Base-by-base conservation (phyloP, 2,888 invertebrate genomes). In the Leucoptera coffeella region DNA sequence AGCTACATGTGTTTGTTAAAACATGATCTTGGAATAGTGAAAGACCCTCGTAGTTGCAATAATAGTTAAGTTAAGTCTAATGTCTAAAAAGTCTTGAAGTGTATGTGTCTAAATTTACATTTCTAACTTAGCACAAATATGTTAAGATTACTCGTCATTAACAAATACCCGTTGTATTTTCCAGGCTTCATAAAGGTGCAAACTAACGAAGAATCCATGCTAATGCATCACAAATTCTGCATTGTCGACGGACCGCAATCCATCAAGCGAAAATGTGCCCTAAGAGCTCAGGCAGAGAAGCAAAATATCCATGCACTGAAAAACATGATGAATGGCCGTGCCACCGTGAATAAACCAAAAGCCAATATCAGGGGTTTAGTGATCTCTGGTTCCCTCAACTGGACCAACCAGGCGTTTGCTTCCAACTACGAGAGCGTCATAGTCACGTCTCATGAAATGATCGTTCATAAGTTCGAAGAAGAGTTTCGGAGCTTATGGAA, bases 191-290 rank as follows among this genome's bases (percentile, higher is more conserved):
- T 69, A 30, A 51, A 64, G 40, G 64, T 69, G 29, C 69, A 69
- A 38, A 62, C 57, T 12, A 67, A 58, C 32, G 62, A 58, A 27
- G 61, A 61, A 29, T 54, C 73, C 1, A 75, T 65, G 40, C 53
- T 82, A 35, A 85, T 89, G 85, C 89, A 90, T 45, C 86, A 90
- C 49, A 90, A 89, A 49, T 86, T 85, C 59, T 78, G 75, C 31
- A 51, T 86, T 23, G 56, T 85, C 33, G 86, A 87, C 45, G 65
- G 67, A 31, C 61, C 65, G 22, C 57, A 50, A 41, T 65, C 69
- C 26, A 46, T 64, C 32, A 59, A 47, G 38, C 41, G 67, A 26
- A 69, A 65, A 39, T 50, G 41, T 31, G 36, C 49, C 27, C 35
- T 69, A 26, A 65, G 55, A 43, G 36, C 49, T 20, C 44, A 64